These are phyloP conservation scores for Talpa occidentalis DNA, from an alignment of 2,113 vertebrate species.

Conservation along the genomic window DNA sequence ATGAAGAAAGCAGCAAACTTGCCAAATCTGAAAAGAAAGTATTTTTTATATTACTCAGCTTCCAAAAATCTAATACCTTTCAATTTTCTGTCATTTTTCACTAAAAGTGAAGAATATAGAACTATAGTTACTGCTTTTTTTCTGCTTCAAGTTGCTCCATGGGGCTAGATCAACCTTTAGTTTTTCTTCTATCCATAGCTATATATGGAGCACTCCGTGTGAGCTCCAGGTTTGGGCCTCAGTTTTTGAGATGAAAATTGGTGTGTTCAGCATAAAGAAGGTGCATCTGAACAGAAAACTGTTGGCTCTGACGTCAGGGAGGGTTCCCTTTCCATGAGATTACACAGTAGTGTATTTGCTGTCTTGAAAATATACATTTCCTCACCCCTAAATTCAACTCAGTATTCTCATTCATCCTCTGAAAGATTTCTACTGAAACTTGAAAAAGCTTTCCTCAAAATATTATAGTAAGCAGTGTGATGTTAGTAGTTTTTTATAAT, in stretches of 20 bases:
- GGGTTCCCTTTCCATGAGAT: not conserved
- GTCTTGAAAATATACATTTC: not conserved
- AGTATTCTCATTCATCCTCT: not conserved
- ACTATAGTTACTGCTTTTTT: not conserved
- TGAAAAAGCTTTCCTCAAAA: not conserved
- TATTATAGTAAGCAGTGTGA: not conserved
- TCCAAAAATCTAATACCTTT: constrained; percentile 47
- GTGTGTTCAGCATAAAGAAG: not conserved
- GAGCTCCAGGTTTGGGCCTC: not conserved
- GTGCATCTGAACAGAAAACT: not conserved
- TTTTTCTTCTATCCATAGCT: not conserved
- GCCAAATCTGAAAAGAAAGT: not conserved
- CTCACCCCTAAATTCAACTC: not conserved
- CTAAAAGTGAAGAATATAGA: constrained; percentile 40
- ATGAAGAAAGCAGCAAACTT: constrained; percentile 21
- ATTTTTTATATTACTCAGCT: constrained; percentile 16
- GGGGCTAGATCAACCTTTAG: not conserved
- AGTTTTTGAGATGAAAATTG: not conserved
- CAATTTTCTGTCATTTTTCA: constrained; percentile 42
- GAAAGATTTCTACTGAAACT: constrained; percentile 9
- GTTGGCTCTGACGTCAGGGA: not conserved
- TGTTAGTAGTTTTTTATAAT: not conserved
- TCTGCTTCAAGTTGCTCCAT: not conserved
- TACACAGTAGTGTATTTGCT: not conserved
- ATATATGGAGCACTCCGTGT: not conserved